Evolutionary conservation across 23 tunicate genomes (phyloP).

Genomic region (Trididemnum nubilum): DNA sequence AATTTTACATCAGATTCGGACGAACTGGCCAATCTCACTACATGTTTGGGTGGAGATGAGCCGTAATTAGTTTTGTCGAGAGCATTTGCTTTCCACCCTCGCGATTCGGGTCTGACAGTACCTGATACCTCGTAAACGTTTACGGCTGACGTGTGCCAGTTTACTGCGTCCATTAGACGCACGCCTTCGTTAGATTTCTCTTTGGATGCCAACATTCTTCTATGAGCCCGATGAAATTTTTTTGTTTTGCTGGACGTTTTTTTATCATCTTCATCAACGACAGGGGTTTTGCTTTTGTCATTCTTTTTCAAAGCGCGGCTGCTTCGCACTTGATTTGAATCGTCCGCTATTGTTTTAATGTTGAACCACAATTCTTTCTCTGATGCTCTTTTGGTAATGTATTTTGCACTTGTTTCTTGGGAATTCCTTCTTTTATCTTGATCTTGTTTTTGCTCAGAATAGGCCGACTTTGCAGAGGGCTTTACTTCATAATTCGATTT

Average conservation of each 20-base stretch:
- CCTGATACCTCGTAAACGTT: not conserved
- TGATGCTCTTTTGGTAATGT: not conserved
- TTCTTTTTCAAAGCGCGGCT: not conserved
- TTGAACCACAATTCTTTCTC: not conserved
- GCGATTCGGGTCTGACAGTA: conserved; percentile 31
- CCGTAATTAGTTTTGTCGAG: not conserved
- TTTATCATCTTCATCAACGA: not conserved
- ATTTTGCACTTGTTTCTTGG: not conserved
- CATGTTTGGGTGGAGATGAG: not conserved
- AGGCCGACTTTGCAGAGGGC: not conserved
- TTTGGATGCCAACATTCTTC: not conserved
- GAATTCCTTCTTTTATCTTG: not conserved
- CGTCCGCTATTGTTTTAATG: not conserved
- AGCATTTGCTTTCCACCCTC: not conserved
- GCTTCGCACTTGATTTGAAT: not conserved
- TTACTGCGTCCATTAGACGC: conserved; percentile 10
- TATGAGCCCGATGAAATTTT: not conserved
- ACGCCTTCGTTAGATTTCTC: not conserved
- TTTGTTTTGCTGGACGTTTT: not conserved
- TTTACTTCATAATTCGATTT: not conserved
- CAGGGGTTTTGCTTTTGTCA: not conserved
- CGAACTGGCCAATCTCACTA: not conserved
- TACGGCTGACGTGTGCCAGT: conserved; percentile 64
- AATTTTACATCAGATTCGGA: conserved; percentile 4
- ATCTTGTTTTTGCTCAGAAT: not conserved